These are phyloP conservation scores for Corythoichthys haematopterus DNA, from an alignment of 2,113 vertebrate species.

Conservation along the genomic window DNA sequence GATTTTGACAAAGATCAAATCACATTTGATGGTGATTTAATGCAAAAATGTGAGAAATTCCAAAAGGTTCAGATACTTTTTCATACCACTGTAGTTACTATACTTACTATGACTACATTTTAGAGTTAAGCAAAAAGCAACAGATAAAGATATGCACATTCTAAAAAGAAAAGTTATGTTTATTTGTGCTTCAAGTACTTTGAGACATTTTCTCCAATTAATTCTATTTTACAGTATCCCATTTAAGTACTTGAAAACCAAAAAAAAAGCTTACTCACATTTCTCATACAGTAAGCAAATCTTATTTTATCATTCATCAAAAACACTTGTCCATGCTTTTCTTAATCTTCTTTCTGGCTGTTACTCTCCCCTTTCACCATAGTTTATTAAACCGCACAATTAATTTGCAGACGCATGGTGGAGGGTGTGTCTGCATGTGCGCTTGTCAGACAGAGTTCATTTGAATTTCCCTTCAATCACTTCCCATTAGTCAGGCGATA, in stretches of 20 bases:
- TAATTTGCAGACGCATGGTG: conserved; percentile 61
- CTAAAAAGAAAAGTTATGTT: no score
- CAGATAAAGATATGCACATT: no score
- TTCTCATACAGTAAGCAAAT: conserved; percentile 23
- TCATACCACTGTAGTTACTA: no score
- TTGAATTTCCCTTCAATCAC: conserved; percentile 98
- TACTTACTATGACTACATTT: no score
- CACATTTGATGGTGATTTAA: no score
- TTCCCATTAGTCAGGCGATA: conserved; percentile 97
- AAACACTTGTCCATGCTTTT: conserved; percentile 32
- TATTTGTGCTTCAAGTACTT: not conserved
- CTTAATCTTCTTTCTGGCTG: conserved; percentile 39
- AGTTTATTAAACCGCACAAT: conserved; percentile 74
- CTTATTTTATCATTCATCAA: conserved; percentile 35
- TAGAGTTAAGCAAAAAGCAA: no score
- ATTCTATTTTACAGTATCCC: not conserved
- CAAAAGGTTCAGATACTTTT: no score
- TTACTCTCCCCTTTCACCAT: conserved; percentile 39
- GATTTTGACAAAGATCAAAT: no score
- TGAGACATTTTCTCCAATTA: not conserved
- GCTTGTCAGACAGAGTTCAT: conserved; percentile 96
- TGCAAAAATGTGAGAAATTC: no score
- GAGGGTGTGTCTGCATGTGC: conserved; percentile 59
- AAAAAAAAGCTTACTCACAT: conserved; percentile 23
- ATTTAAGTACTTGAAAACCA: not conserved